Conservation (phyloP, 1,140 invertebrate genomes). For the Musca domestica region DNA sequence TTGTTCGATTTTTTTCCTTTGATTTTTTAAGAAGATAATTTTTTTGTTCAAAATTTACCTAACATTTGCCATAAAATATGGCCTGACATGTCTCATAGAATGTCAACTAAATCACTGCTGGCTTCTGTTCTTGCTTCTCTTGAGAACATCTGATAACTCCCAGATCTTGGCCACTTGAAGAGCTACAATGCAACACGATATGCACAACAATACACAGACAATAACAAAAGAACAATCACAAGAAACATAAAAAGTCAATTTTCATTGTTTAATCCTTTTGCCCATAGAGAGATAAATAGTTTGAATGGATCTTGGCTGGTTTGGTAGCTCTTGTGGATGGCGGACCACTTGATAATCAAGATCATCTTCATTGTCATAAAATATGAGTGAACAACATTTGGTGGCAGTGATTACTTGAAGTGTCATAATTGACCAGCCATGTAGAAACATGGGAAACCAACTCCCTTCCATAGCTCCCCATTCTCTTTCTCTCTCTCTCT, state of each 20-base stretch:
- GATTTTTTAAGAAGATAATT: no score
- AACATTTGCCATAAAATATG: slow-evolving; percentile 2
- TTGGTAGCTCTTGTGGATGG: neutral
- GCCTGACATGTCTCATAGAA: neutral
- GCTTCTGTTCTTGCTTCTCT: neutral
- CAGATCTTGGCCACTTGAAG: neutral
- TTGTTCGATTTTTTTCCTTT: no score
- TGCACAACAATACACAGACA: neutral
- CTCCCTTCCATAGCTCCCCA: no score
- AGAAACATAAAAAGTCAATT: slow-evolving; percentile 12
- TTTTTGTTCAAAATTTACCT: neutral
- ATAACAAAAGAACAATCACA: neutral
- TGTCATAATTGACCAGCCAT: slow-evolving; percentile 52
- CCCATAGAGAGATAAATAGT: no score
- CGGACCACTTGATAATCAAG: slow-evolving; percentile 6
- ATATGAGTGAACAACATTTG: slow-evolving; percentile 8
- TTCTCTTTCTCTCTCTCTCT: no score
- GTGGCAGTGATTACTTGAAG: slow-evolving; percentile 48
- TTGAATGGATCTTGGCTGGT: neutral
- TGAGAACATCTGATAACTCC: slow-evolving; percentile 12
- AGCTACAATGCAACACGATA: no score
- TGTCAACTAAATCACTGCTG: neutral
- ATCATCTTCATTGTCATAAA: slow-evolving; percentile 17
- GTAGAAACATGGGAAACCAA: neutral
- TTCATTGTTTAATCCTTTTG: slow-evolving; percentile 12